Conservation (phyloP, 92 coral and sea anemone genomes). For the Diadumene lineata region DNA sequence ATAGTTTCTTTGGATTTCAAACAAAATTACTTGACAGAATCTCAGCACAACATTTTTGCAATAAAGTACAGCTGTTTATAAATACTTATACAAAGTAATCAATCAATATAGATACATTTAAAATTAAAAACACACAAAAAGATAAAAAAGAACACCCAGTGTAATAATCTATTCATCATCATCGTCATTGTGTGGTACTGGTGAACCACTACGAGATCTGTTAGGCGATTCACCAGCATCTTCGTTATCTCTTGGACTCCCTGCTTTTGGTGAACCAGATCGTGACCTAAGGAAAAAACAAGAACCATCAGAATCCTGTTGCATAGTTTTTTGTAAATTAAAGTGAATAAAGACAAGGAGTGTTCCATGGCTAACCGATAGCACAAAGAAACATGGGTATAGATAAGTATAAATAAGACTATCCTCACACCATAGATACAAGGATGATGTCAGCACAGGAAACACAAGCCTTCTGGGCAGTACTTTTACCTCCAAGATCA, state of each 20-base stretch:
- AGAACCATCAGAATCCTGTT: neutral
- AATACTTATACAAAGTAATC: neutral
- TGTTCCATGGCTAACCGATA: too few relatives aligned
- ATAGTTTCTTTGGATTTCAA: too few relatives aligned
- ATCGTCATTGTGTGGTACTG: conserved; percentile 10
- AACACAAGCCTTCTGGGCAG: too few relatives aligned
- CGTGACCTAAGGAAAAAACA: neutral
- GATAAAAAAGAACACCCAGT: neutral
- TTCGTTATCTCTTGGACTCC: conserved; percentile 28
- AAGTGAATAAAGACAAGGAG: too few relatives aligned
- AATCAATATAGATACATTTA: neutral
- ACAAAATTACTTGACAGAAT: too few relatives aligned
- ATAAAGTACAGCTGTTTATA: neutral
- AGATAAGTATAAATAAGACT: too few relatives aligned
- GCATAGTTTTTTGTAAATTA: too few relatives aligned
- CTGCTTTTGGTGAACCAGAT: conserved; percentile 22
- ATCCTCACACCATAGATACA: too few relatives aligned
- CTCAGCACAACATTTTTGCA: too few relatives aligned
- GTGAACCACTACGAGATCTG: conserved; percentile 31
- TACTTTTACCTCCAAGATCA: too few relatives aligned
- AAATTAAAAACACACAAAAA: neutral
- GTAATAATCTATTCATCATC: neutral
- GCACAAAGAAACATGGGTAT: too few relatives aligned
- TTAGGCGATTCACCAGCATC: conserved; percentile 2
- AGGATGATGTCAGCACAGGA: too few relatives aligned